These are phyloP conservation scores for Vulpes ferrilata DNA, from an alignment of 2,113 vertebrate species.

Conservation along the genomic window DNA sequence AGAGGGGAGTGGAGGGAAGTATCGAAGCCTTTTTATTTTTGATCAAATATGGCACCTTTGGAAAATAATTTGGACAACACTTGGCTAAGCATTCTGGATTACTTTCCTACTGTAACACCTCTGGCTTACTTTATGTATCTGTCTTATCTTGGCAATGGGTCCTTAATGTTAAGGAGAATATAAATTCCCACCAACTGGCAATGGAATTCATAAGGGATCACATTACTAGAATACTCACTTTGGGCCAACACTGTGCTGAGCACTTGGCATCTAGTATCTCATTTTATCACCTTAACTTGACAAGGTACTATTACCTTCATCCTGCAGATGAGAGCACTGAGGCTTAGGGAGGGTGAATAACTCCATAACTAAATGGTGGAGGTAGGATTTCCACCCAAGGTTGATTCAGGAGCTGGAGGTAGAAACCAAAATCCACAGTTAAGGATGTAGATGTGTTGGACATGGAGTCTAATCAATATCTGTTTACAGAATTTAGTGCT, in stretches of 20 bases:
- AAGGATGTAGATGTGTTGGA: background rate
- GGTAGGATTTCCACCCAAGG: background rate
- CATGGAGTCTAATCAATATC: background rate
- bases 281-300: background rate
- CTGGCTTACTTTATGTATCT: background rate
- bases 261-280: constrained; percentile 21
- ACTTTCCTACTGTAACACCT: background rate
- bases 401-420: background rate
- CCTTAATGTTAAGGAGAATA: background rate
- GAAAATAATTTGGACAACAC: background rate
- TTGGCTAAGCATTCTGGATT: background rate
- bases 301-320: background rate
- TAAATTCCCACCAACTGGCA: background rate
- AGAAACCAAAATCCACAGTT: background rate
- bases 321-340: background rate
- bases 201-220: background rate
- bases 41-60: background rate
- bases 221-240: background rate
- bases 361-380: background rate
- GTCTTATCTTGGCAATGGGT: background rate
- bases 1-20: background rate
- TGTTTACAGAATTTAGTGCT: background rate
- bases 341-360: background rate
- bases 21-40: constrained; percentile 8
- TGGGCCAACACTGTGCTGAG: background rate